Conservation (phyloP, 53 echinoderm and acorn worm genomes). For the Stichopus horrens region DNA sequence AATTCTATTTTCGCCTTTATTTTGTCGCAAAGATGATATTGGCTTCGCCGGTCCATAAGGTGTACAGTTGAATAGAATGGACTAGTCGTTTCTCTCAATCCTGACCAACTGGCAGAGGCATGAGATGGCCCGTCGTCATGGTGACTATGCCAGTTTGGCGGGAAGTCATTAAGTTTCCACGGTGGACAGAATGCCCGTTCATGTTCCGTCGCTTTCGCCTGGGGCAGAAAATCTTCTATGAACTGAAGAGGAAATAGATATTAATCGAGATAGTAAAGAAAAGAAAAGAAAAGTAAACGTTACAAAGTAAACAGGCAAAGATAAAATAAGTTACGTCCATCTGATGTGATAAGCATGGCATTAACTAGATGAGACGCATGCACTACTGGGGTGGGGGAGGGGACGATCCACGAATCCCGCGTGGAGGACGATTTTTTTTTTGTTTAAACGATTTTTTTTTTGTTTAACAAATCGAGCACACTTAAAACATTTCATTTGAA, state of each 20-base stretch:
- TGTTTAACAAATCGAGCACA: no score
- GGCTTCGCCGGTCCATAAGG: conserved; percentile 32
- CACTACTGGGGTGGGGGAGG: no score
- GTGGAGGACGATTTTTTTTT: no score
- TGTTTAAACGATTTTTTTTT: no score
- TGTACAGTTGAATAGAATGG: conserved; percentile 21
- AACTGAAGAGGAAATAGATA: not conserved
- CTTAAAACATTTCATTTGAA: no score
- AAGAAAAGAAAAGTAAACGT: not conserved
- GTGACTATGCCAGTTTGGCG: not conserved
- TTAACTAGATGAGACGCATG: no score
- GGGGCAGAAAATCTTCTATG: conserved; percentile 28
- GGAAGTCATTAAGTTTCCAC: conserved; percentile 11
- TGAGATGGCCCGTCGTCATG: not conserved
- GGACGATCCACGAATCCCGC: no score
- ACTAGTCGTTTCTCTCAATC: conserved; percentile 20
- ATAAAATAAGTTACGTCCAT: no score
- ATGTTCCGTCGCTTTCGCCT: conserved; percentile 8
- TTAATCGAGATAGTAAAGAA: not conserved
- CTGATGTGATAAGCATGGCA: no score
- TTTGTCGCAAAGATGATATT: conserved; percentile 55
- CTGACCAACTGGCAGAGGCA: not conserved
- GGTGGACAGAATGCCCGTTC: conserved; percentile 2
- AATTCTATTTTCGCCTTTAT: conserved; percentile 54
- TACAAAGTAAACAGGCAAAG: no score